Evolutionary conservation across 2,797 vertebrate genomes (phyloP).

Genomic region (Podargus strigoides): DNA sequence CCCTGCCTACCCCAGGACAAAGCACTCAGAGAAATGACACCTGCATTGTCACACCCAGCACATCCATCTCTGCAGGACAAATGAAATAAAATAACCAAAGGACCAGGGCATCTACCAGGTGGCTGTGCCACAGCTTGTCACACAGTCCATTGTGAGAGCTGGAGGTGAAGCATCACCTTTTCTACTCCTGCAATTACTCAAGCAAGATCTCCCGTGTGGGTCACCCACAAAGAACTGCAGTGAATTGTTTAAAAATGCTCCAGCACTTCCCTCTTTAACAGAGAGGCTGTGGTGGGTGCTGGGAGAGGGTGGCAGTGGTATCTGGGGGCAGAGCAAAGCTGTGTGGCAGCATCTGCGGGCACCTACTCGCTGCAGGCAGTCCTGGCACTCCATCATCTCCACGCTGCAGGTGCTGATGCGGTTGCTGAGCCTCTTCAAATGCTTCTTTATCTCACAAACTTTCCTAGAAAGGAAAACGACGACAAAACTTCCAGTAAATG

Average conservation of each 20-base stretch:
- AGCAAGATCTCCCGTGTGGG: background rate
- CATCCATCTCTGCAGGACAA: background rate
- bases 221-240: background rate
- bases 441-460: constrained; percentile 78
- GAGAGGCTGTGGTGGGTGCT: rapidly evolving
- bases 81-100: rapidly evolving
- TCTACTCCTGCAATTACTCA: rapidly evolving
- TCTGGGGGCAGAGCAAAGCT: background rate
- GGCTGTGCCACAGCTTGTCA: background rate
- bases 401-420: constrained; percentile 75
- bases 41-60: rapidly evolving
- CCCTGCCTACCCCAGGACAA: background rate
- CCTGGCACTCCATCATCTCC: constrained; percentile 79
- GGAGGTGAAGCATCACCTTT: background rate
- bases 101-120: rapidly evolving
- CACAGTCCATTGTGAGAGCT: background rate
- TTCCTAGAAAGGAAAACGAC: constrained; percentile 42
- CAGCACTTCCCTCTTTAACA: rapidly evolving
- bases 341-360: background rate
- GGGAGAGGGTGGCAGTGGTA: background rate
- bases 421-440: constrained; percentile 78
- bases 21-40: background rate
- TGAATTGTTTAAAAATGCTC: rapidly evolving
- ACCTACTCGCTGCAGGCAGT: constrained; percentile 77
- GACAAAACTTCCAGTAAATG: rapidly evolving